Percentiles rank a stretch among this genome's conserved stretches.
Evolutionary conservation across 2,888 invertebrate genomes (phyloP).

Genomic region (Caradrina clavipalpis): DNA sequence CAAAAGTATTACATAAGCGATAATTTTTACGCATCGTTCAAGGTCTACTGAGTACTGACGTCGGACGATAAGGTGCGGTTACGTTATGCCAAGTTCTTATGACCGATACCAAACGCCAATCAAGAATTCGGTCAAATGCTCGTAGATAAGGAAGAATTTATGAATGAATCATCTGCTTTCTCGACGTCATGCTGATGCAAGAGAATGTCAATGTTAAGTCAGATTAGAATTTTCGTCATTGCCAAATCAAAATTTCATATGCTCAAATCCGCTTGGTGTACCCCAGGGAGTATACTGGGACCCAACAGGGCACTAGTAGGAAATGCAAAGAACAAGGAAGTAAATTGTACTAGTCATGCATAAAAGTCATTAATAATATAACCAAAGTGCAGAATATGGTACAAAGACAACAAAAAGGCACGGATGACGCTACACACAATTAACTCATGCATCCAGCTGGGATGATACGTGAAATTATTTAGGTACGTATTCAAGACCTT

Average conservation of each 20-base stretch:
- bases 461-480: constrained; percentile 35
- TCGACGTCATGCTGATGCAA: constrained; percentile 18
- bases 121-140: constrained; percentile 22
- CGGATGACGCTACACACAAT: constrained; percentile 14
- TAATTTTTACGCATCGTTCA: constrained; percentile 38
- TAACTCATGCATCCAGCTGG: constrained; percentile 17
- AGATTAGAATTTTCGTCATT: background rate
- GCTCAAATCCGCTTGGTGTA: background rate
- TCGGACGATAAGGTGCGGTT: constrained; percentile 51
- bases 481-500: constrained; percentile 19
- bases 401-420: constrained; percentile 30
- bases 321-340: background rate
- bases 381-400: constrained; percentile 18
- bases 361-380: background rate
- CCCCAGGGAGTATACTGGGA: constrained; percentile 3
- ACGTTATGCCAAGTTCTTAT: constrained; percentile 51
- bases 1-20: constrained; percentile 32
- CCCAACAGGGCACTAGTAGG: background rate
- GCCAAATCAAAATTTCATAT: background rate
- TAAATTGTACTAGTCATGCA: background rate
- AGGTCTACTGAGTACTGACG: constrained; percentile 44
- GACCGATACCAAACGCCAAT: constrained; percentile 48
- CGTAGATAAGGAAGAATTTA: constrained; percentile 19
- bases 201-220: constrained; percentile 14
- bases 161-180: constrained; percentile 7